A percentile compares a stretch with the other conserved stretches of the same genome.
These are phyloP conservation scores for Saturnia pavonia DNA, from an alignment of 2,888 invertebrate species.

Conservation along the genomic window DNA sequence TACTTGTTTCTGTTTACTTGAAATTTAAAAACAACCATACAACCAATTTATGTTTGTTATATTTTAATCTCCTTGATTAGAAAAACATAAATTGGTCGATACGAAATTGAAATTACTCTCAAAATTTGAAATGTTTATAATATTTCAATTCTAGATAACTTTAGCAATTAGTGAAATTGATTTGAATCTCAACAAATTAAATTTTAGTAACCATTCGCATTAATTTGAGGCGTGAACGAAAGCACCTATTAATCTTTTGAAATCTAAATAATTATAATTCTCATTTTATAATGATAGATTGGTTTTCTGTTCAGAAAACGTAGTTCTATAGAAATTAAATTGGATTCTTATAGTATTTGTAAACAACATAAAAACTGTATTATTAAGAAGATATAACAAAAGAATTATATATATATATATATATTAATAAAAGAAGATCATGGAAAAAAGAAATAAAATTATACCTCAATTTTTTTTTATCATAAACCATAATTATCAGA, in stretches of 20 bases:
- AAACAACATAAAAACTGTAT: not conserved
- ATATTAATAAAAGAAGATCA: not conserved
- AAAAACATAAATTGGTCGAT: conserved; percentile 25
- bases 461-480: not conserved
- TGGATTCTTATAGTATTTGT: not conserved
- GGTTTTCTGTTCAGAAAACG: not conserved
- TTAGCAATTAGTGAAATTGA: conserved; percentile 47
- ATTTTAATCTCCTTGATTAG: conserved; percentile 27
- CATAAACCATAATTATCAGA: too few species aligned
- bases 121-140: conserved; percentile 37
- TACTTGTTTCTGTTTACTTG: not conserved
- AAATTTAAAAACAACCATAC: conserved; percentile 10
- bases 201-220: conserved; percentile 42
- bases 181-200: conserved; percentile 37
- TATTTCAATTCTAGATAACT: conserved; percentile 46
- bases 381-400: too few species aligned
- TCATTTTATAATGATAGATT: conserved; percentile 9
- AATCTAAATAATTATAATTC: conserved; percentile 26
- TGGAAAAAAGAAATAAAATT: not conserved
- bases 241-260: conserved; percentile 37
- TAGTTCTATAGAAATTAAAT: not conserved
- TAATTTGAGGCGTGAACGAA: conserved; percentile 38
- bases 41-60: conserved; percentile 22
- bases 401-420: too few species aligned
- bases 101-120: conserved; percentile 33